Conservation (phyloP, 2,888 invertebrate genomes). For the Melanchra persicariae region DNA sequence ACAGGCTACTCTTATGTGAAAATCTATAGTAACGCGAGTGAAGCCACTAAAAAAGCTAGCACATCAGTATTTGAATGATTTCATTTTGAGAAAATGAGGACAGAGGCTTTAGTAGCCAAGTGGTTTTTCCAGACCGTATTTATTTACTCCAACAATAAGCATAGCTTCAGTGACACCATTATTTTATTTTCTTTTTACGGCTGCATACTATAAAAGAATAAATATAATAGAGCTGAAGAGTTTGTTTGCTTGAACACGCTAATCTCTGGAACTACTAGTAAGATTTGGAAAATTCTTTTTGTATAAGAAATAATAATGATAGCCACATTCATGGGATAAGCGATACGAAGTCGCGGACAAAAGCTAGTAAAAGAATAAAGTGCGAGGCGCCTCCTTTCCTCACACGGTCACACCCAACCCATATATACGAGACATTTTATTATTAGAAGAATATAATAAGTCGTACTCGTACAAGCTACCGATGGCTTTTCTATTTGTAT, state of each 20-base stretch:
- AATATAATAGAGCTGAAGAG: too few species aligned
- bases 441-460: constrained; percentile 43
- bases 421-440: constrained; percentile 36
- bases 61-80: neutral
- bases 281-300: too few species aligned
- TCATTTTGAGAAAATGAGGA: neutral
- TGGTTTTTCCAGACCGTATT: constrained; percentile 3
- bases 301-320: too few species aligned
- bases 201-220: too few species aligned
- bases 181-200: constrained; percentile 23
- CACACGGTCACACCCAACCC: constrained; percentile 14
- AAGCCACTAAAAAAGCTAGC: too few species aligned
- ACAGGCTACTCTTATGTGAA: too few species aligned
- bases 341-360: too few species aligned
- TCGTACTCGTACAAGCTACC: constrained; percentile 48
- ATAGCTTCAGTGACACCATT: constrained; percentile 9
- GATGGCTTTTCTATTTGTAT: constrained; percentile 61
- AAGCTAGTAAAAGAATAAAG: constrained; percentile 36
- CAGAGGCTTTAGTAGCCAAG: neutral
- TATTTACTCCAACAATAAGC: neutral
- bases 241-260: too few species aligned
- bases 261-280: too few species aligned
- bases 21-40: too few species aligned
- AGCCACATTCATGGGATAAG: too few species aligned
- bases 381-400: constrained; percentile 8